Evolutionary conservation across 2,888 invertebrate species (phyloP), one percentile per base, ranked within the genome.

Genomic region (Pogonocherus hispidulus): DNA sequence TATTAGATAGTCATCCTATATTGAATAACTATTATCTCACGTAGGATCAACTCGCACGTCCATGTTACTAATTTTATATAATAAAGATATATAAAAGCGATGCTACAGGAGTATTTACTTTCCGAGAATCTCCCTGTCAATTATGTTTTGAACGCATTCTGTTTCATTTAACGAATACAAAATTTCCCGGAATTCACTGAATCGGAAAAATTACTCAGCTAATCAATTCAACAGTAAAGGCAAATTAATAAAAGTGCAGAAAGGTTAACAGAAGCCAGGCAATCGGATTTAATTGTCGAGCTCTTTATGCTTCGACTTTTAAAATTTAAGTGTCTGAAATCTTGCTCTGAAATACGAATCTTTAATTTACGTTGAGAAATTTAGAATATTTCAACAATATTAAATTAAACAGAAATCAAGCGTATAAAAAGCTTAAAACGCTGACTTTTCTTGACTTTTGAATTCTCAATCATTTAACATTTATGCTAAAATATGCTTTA

Each of bases 261-360:
- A 18, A 52, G 19, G 52, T 52, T 52, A 32, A 32, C 49, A 49
- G 52, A 32, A 16, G 52, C 32, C 32, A 52, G 18, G 52, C 52
- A 32, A 32, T 52, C 32, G 16, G 32, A 52, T 32, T 52, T 52
- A 52, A 52, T 52, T 52, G 32, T 32, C 52, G 52, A 20, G 32
- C 52, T 52, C 52, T 52, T 52, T 52, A 32, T 52, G 18, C 32
- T 32, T 52, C 18, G 16, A 32, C 52, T 52, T 52, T 32, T 52
- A 52, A 52, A 52, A 32, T 32, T 52, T 18, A 32, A 32, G 32
- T 11, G 52, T 52, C 52, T 14, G n/a, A 16, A 27, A 18, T 14
- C 27, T 32, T 18, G 32, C 32, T 27, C 18, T 32, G 16, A 52
- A 52, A 52, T 32, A n/a, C 16, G 22, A 20, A 52, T 52, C 27